Evolutionary conservation across 2,888 invertebrate species (phyloP), one percentile per base, ranked within the genome.

Genomic region (Apeira syringaria): DNA sequence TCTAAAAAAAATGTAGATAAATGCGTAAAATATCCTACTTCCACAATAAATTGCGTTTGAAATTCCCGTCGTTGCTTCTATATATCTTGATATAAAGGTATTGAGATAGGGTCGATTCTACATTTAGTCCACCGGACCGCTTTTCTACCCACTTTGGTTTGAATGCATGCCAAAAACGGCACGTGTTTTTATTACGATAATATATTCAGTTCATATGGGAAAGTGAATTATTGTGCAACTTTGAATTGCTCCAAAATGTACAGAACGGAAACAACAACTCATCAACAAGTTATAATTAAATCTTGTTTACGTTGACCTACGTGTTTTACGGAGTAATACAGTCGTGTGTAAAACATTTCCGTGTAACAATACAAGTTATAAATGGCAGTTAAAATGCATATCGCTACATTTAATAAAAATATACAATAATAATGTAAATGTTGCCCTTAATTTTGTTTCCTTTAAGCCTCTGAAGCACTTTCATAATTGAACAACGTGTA

Each of bases 161-260:
- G 82, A 80, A 68, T 61, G 59, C 53, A 60, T 76, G 84, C 85
- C 85, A 83, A 72, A 75, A 68, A 47, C 59, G 65, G 53, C 74
- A 68, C 64, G 62, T 73, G 71, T 68, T 70, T 70, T 59, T 60
- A 45, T 45, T 44, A 55, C 55, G 57, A 63, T 53, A 62, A 68
- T 64, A 44, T 36, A 49, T 50, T 62, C 53, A 61, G 44, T 58
- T 53, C 46, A 57, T 46, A 59, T 49, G 51, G 39, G 48, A 30
- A 47, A 50, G 41, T 51, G 38, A 51, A 62, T 60, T 56, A 47
- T 50, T 20, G 41, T 54, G 56, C 39, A 54, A 53, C 58, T 61
- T 44, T 47, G 44, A 53, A 59, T 54, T 53, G 47, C 47, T 53
- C 31, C 40, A 47, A 47, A 52, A 39, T 33, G 43, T 48, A 43